Evolutionary conservation across 2,797 vertebrate species (phyloP).

Genomic region (Manis javanica): DNA sequence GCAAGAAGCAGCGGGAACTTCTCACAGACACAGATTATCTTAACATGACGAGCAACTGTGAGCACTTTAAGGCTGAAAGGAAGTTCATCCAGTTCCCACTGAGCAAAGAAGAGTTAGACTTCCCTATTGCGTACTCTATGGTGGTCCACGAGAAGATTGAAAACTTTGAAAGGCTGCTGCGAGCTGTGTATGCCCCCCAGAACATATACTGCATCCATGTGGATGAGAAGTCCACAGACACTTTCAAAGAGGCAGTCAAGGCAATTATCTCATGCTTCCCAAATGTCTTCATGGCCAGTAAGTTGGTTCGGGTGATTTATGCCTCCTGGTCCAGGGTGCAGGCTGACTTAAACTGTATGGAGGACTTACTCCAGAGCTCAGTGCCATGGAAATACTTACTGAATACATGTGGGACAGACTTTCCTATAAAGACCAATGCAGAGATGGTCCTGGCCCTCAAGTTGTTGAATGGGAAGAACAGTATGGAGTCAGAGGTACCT

Average conservation of each 20-base stretch:
- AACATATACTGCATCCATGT: slow-evolving; percentile 93
- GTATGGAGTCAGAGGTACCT: slow-evolving; percentile 90
- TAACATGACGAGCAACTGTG: slow-evolving; percentile 88
- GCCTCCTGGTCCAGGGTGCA: slow-evolving; percentile 93
- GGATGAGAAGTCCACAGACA: slow-evolving; percentile 88
- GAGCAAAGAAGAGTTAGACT: slow-evolving; percentile 89
- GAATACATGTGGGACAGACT: slow-evolving; percentile 93
- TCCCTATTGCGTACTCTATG: slow-evolving; percentile 93
- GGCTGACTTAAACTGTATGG: slow-evolving; percentile 93
- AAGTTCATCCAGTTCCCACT: slow-evolving; percentile 86
- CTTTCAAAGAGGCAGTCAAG: slow-evolving; percentile 86
- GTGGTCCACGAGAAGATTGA: slow-evolving; percentile 92
- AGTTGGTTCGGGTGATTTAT: slow-evolving; percentile 88
- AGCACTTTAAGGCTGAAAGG: slow-evolving; percentile 82
- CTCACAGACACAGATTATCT: slow-evolving; percentile 86
- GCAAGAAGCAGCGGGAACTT: slow-evolving; percentile 29
- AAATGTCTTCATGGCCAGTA: slow-evolving; percentile 91
- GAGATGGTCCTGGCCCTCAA: slow-evolving; percentile 90
- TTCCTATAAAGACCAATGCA: slow-evolving; percentile 92
- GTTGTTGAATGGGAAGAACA: slow-evolving; percentile 89
- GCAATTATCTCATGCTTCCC: slow-evolving; percentile 90
- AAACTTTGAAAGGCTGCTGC: slow-evolving; percentile 92
- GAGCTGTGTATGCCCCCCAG: slow-evolving; percentile 91
- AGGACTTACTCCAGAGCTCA: slow-evolving; percentile 87
- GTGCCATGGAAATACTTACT: slow-evolving; percentile 92